Evolutionary conservation across 1,140 invertebrate species (phyloP).

Genomic region (Carcinoscorpius rotundicauda): DNA sequence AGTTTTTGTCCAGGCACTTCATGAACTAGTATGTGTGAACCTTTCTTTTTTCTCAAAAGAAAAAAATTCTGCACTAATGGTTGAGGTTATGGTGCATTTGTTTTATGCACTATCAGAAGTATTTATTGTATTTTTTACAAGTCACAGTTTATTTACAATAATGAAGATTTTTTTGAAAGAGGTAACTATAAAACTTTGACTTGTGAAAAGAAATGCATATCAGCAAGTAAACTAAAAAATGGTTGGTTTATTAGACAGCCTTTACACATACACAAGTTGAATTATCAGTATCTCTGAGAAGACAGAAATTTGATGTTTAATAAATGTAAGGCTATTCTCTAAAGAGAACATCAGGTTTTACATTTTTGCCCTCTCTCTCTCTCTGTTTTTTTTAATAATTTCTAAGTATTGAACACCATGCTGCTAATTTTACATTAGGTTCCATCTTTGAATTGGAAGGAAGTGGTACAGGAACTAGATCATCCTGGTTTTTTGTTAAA

Average conservation of each 20-base stretch:
- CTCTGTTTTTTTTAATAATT: background rate
- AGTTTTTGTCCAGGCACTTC: conserved; percentile 75
- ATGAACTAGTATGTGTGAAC: conserved; percentile 55
- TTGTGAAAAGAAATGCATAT: too few species aligned
- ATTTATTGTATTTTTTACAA: background rate
- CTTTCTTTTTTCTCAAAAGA: background rate
- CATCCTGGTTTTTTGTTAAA: conserved; percentile 77
- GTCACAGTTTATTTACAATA: background rate
- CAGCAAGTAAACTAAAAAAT: too few species aligned
- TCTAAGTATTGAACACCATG: background rate
- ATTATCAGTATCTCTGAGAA: background rate
- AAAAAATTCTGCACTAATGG: too few species aligned
- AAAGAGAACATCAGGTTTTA: too few species aligned
- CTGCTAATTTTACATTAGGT: conserved; percentile 29
- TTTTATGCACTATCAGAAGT: too few species aligned
- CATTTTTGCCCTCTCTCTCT: too few species aligned
- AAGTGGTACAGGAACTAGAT: conserved; percentile 80
- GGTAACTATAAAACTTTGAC: too few species aligned
- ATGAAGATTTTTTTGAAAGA: background rate
- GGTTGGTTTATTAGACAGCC: too few species aligned
- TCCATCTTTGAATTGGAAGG: conserved; percentile 76
- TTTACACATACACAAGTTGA: background rate
- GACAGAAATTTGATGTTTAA: background rate
- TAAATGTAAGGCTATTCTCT: background rate
- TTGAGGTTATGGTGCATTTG: too few species aligned